A percentile compares a stretch with the other conserved stretches of the same genome.
phyloP scores from a whole-genome alignment of 2,797 vertebrate genomes.

The Acrossocheilus fasciatus region DNA sequence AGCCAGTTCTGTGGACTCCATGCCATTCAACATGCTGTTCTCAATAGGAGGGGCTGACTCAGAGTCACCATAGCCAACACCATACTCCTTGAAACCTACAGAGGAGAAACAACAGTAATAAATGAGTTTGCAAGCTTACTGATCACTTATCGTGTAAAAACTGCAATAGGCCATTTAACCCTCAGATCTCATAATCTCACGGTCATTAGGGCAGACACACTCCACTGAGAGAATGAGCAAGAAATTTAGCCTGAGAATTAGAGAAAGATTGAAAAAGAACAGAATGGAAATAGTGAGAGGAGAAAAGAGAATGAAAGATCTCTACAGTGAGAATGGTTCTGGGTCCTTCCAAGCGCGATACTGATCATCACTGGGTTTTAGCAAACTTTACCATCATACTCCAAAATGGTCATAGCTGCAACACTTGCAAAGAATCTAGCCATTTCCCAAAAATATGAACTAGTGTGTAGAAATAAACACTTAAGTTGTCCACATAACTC shows the following conservation, averaged over 20 bases:
- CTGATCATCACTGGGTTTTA: conserved; percentile 82
- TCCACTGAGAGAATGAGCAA: conserved; percentile 60
- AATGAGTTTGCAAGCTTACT: neutral
- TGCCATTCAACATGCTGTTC: conserved; percentile 87
- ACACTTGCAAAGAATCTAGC: neutral
- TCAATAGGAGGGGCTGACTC: conserved; percentile 65
- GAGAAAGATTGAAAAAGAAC: neutral
- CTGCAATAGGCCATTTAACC: conserved; percentile 62
- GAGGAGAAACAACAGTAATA: neutral
- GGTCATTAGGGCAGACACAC: conserved; percentile 86
- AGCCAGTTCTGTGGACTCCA: conserved; percentile 80
- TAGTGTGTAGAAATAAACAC: neutral
- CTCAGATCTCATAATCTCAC: conserved; percentile 95
- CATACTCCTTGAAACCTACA: conserved; percentile 47
- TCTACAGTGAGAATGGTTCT: conserved; percentile 74
- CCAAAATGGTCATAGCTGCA: neutral
- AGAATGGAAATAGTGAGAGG: conserved; percentile 34
- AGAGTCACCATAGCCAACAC: conserved; percentile 32
- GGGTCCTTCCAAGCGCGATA: conserved; percentile 84
- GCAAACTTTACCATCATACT: conserved; percentile 3
- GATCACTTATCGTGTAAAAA: neutral
- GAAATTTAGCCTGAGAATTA: conserved; percentile 38
- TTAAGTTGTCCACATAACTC: neutral
- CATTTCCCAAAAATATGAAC: neutral
- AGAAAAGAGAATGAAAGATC: conserved; percentile 9